phyloP scores from a whole-genome alignment of 2,797 vertebrate species.

The Argentina silus region DNA sequence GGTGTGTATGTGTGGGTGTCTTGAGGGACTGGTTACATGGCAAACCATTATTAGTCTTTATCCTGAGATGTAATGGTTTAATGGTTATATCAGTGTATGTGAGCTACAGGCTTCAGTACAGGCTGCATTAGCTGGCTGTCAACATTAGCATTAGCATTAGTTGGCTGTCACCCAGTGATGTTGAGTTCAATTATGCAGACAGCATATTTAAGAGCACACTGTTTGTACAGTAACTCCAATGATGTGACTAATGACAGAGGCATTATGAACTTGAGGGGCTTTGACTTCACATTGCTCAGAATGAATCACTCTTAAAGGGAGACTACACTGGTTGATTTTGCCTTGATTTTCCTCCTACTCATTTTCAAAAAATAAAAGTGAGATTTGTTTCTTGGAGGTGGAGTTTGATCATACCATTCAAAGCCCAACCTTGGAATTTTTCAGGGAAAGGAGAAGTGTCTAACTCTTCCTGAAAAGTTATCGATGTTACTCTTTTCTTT shows the following conservation, averaged over 20 bases:
- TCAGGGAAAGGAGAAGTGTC: no score
- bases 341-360: background rate
- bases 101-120: background rate
- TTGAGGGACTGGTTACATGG: no score
- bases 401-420: no score
- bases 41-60: no score
- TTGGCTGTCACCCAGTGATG: background rate
- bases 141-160: no score
- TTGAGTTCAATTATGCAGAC: background rate
- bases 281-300: constrained; percentile 42
- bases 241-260: constrained; percentile 9
- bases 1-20: no score
- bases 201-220: background rate
- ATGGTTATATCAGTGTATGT: background rate
- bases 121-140: no score
- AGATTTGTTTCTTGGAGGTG: no score
- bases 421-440: no score
- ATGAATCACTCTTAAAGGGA: constrained; percentile 25
- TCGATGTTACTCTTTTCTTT: no score
- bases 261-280: constrained; percentile 6
- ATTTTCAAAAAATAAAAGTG: constrained; percentile 25
- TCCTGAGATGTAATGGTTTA: background rate
- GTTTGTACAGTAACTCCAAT: background rate
- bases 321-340: background rate
- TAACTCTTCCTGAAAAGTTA: no score